A percentile compares a stretch with the other conserved stretches of the same genome.
Evolutionary conservation across 2,113 vertebrate genomes (phyloP).

Genomic region (Calonectris borealis): DNA sequence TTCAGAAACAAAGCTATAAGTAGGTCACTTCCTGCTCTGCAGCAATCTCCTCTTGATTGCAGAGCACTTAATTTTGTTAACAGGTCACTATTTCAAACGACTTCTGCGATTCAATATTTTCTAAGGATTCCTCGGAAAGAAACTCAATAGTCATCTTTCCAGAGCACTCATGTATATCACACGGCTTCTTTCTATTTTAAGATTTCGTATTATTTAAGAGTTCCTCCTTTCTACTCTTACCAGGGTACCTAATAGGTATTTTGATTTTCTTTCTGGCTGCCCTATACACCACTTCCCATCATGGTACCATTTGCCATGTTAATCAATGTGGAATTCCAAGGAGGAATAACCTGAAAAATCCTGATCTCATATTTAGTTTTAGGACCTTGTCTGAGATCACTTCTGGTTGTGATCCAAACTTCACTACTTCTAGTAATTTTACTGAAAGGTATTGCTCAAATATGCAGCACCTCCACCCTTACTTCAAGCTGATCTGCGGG

Average conservation of each 20-base stretch:
- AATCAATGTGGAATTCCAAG: not conserved
- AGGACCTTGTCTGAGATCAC: not conserved
- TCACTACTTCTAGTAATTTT: not conserved
- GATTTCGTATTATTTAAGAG: not conserved
- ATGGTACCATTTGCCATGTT: not conserved
- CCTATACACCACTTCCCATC: not conserved
- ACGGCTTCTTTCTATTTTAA: not conserved
- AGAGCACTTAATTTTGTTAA: conserved; percentile 1
- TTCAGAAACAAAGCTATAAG: not conserved
- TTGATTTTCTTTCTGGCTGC: not conserved
- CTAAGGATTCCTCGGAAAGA: not conserved
- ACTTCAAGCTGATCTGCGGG: not conserved
- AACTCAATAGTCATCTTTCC: not conserved
- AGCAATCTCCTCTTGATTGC: not conserved
- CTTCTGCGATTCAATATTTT: not conserved
- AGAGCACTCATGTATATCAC: not conserved
- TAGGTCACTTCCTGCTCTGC: not conserved
- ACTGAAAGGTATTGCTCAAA: not conserved
- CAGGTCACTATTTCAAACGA: not conserved
- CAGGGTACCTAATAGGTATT: not conserved
- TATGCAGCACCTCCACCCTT: not conserved
- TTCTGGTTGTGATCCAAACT: not conserved
- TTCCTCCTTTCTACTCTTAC: not conserved
- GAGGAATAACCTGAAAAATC: not conserved
- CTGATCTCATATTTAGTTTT: not conserved